A percentile compares a stretch with the other conserved stretches of the same genome.
These are phyloP conservation scores for Hedychridium roseum DNA, from an alignment of 2,888 invertebrate species.

Conservation along the genomic window DNA sequence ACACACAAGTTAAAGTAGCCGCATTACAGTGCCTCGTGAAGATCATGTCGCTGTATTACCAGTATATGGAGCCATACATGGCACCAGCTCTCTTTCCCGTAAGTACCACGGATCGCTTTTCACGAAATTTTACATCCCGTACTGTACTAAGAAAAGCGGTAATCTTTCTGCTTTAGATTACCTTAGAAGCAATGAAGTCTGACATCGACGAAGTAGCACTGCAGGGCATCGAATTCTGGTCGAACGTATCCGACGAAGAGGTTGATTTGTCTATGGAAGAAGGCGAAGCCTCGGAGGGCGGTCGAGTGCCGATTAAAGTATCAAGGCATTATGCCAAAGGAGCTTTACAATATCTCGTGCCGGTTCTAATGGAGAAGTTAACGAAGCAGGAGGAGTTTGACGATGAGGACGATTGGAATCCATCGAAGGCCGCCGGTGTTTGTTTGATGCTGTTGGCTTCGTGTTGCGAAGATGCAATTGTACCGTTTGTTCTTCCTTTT, in stretches of 20 bases:
- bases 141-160: too few species aligned
- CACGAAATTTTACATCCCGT: too few species aligned
- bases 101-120: conserved; percentile 47
- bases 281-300: conserved; percentile 89
- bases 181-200: conserved; percentile 97
- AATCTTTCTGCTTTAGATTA: conserved; percentile 71
- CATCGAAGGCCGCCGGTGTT: conserved; percentile 98
- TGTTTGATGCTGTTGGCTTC: conserved; percentile 97
- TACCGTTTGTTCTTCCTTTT: conserved; percentile 95
- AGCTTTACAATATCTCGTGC: conserved; percentile 92
- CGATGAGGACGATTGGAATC: conserved; percentile 99
- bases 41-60: conserved; percentile 97
- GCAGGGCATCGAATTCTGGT: conserved; percentile 99
- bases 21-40: conserved; percentile 98
- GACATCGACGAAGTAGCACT: conserved; percentile 94
- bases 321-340: conserved; percentile 98
- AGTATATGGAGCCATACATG: conserved; percentile 99
- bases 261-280: conserved; percentile 94
- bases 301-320: conserved; percentile 91
- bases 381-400: conserved; percentile 97
- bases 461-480: conserved; percentile 96
- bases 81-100: conserved; percentile 94
- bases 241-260: conserved; percentile 99
- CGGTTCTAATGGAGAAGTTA: conserved; percentile 90
- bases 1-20: conserved; percentile 93